These are phyloP conservation scores for Perizoma affinitatum DNA, from an alignment of 2,888 invertebrate genomes.

Conservation along the genomic window DNA sequence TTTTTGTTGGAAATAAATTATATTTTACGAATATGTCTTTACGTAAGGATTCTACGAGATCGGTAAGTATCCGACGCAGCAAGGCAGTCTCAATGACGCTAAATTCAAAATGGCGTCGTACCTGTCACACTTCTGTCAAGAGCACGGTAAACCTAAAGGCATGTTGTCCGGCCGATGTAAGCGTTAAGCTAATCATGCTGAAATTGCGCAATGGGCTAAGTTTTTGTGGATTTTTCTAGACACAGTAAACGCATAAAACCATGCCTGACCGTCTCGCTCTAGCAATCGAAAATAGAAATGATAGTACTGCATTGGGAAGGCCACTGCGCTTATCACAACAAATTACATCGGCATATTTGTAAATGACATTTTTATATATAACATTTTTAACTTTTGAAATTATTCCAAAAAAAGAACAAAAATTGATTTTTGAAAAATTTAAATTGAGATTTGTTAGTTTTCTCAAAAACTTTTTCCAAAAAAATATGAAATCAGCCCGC, in stretches of 20 bases:
- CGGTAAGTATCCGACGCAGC: conserved; percentile 63
- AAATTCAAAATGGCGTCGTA: conserved; percentile 36
- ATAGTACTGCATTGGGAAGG: no score
- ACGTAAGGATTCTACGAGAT: conserved; percentile 79
- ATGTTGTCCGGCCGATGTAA: conserved; percentile 28
- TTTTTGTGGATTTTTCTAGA: neutral
- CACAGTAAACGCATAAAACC: no score
- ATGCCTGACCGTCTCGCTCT: neutral
- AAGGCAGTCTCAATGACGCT: conserved; percentile 43
- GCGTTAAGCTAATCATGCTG: conserved; percentile 11
- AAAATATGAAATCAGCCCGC: no score
- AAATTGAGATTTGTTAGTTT: no score
- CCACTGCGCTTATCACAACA: no score
- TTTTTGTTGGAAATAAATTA: conserved; percentile 43
- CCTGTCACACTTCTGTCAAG: conserved; percentile 33
- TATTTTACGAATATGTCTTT: conserved; percentile 62
- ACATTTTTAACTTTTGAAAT: no score
- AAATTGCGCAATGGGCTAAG: no score
- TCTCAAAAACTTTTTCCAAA: no score
- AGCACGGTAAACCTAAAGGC: conserved; percentile 43
- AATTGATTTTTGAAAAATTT: no score
- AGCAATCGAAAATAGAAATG: conserved; percentile 3
- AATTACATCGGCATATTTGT: no score
- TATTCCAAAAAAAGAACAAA: no score
- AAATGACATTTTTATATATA: no score